These are phyloP conservation scores for Phyllostomus hastatus DNA, from an alignment of 2,113 vertebrate genomes.

Conservation along the genomic window DNA sequence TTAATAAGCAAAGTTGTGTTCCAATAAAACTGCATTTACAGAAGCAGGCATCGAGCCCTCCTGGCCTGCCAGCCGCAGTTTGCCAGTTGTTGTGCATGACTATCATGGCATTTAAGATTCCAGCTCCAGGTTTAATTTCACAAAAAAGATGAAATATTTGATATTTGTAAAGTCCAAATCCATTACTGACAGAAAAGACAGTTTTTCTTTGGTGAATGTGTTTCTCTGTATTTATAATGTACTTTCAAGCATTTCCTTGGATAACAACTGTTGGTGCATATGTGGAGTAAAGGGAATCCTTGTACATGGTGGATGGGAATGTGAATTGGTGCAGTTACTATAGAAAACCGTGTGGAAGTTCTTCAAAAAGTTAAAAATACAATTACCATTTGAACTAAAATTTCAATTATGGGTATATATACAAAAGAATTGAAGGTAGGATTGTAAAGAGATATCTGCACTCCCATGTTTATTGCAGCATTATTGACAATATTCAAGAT, in stretches of 20 bases:
- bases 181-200: slow-evolving; percentile 7
- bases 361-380: background rate
- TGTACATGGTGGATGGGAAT: background rate
- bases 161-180: slow-evolving; percentile 42
- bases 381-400: background rate
- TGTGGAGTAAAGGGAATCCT: background rate
- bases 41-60: background rate
- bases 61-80: background rate
- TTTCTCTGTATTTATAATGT: slow-evolving; percentile 35
- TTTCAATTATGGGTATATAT: no score
- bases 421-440: background rate
- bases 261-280: background rate
- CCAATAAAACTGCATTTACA: background rate
- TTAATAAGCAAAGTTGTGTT: background rate
- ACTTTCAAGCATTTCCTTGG: slow-evolving; percentile 55
- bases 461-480: background rate
- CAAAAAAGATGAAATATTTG: background rate
- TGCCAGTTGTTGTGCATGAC: background rate
- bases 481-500: background rate
- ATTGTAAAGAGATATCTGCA: background rate
- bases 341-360: background rate
- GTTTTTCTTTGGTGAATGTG: slow-evolving; percentile 1
- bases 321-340: background rate
- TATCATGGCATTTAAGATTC: background rate
- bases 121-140: background rate